These are phyloP conservation scores for Acinonyx jubatus DNA, from an alignment of 2,113 vertebrate species.

Conservation along the genomic window DNA sequence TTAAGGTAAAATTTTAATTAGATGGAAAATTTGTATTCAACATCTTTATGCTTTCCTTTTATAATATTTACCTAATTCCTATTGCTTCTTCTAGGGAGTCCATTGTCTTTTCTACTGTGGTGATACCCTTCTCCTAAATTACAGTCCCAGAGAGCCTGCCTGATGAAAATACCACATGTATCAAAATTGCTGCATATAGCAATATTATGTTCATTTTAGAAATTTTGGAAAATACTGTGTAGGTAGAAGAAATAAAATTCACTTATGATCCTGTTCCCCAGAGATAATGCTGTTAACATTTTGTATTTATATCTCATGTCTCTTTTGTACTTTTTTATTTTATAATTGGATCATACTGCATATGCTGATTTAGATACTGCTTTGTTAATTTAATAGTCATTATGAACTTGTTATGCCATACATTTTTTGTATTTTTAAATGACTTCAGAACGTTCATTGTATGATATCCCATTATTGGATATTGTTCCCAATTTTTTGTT, in stretches of 20 bases:
- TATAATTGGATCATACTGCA: neutral
- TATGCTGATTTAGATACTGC: neutral
- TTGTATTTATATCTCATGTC: neutral
- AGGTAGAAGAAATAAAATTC: neutral
- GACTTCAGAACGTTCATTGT: neutral
- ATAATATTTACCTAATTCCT: neutral
- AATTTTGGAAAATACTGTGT: neutral
- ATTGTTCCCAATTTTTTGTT: conserved; percentile 29
- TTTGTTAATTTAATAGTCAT: neutral
- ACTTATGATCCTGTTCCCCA: neutral
- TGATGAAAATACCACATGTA: neutral
- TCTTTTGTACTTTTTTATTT: neutral
- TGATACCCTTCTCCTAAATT: neutral
- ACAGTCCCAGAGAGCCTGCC: neutral
- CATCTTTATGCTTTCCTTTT: neutral
- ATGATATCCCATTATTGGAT: neutral
- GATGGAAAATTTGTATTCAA: neutral
- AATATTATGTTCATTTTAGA: neutral
- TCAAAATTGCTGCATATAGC: neutral
- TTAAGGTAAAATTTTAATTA: conserved; percentile 32
- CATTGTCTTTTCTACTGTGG: neutral
- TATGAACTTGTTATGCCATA: neutral
- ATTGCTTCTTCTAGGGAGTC: neutral
- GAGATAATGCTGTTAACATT: neutral
- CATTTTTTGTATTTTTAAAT: conserved; percentile 22